phyloP scores from a whole-genome alignment of 2,113 vertebrate species.

The Nycticryphes semicollaris region DNA sequence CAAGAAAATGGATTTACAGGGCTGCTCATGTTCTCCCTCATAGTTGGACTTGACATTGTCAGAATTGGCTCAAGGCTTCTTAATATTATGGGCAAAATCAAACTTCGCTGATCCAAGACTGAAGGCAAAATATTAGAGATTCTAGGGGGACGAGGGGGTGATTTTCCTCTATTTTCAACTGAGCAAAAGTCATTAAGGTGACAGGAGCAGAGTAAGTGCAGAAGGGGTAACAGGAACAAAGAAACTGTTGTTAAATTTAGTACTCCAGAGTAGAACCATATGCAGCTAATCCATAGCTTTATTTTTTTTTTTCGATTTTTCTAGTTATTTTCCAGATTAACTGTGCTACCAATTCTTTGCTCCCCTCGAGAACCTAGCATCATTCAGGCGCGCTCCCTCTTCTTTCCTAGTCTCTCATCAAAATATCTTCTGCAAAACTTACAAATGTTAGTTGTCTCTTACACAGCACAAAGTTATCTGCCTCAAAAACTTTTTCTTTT shows the following conservation, averaged over 20 bases:
- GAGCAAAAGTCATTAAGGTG: neutral
- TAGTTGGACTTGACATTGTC: neutral
- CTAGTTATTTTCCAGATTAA: neutral
- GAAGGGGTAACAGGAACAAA: neutral
- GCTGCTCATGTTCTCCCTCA: neutral
- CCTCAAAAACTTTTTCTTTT: neutral
- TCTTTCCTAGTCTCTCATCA: neutral
- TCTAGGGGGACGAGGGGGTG: rapidly evolving
- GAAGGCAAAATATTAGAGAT: neutral
- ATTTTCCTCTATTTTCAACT: neutral
- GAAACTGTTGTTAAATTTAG: neutral
- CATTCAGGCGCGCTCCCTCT: neutral
- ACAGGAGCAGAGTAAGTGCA: neutral
- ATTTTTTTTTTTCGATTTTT: neutral
- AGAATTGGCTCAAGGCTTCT: neutral
- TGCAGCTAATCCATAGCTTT: neutral
- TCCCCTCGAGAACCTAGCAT: neutral
- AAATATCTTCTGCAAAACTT: neutral
- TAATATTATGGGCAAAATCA: neutral
- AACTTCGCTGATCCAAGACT: neutral
- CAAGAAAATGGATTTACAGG: neutral
- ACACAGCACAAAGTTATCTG: neutral
- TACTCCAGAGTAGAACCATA: neutral
- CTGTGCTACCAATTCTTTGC: neutral
- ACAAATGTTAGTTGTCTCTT: neutral